Percentiles rank a stretch among this genome's conserved stretches.
These are phyloP conservation scores for Pogoniulus pusillus DNA, from an alignment of 2,797 vertebrate genomes.

Conservation along the genomic window DNA sequence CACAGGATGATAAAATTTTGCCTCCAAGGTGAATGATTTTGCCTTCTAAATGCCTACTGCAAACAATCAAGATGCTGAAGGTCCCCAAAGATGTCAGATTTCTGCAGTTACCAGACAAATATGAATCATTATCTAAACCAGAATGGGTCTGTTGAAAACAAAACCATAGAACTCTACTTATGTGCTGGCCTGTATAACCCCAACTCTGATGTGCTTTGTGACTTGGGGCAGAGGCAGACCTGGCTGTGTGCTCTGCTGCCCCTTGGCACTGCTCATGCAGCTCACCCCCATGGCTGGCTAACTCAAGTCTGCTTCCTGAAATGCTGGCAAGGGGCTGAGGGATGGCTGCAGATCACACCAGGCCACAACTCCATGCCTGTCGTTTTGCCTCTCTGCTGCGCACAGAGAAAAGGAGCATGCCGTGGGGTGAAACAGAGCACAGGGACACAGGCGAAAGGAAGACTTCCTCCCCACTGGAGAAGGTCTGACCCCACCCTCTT, in stretches of 20 bases:
- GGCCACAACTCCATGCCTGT: not conserved
- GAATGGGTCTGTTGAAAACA: not conserved
- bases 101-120: not conserved
- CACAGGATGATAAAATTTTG: not conserved
- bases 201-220: not conserved
- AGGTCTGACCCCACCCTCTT: no score
- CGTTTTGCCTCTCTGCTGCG: not conserved
- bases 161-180: not conserved
- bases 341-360: not conserved
- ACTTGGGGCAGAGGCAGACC: not conserved
- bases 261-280: not conserved
- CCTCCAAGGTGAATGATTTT: not conserved
- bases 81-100: not conserved
- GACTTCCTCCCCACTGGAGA: no score
- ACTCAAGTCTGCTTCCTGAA: slow-evolving; percentile 6
- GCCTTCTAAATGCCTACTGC: not conserved
- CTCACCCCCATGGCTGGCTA: not conserved
- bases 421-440: no score
- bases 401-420: not conserved
- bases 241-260: fast-evolving
- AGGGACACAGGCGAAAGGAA: no score
- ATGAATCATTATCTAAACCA: not conserved
- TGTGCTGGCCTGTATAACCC: not conserved
- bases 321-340: not conserved
- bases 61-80: not conserved